Conservation (phyloP, 2,888 invertebrate genomes). For the Amphipyra berbera region DNA sequence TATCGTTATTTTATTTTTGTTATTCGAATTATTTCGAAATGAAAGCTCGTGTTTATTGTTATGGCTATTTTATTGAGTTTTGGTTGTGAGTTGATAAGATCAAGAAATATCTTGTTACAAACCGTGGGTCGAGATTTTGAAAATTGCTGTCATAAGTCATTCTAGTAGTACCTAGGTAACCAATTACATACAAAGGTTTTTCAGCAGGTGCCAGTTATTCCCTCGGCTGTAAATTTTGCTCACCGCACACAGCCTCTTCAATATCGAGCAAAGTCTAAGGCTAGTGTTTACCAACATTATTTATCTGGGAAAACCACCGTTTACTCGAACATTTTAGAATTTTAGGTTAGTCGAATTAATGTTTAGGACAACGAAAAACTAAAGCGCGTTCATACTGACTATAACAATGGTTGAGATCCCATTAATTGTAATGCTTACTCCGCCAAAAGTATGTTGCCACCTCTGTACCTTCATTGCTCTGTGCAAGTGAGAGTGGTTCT, state of each 20-base stretch:
- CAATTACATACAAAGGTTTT: too few species aligned
- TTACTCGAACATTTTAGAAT: too few species aligned
- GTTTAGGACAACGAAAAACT: too few species aligned
- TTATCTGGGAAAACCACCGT: too few species aligned
- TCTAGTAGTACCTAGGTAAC: background rate
- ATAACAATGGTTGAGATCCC: too few species aligned
- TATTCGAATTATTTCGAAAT: conserved; percentile 22
- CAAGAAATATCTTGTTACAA: background rate
- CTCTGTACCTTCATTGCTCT: conserved; percentile 54
- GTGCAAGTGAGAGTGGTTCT: conserved; percentile 71
- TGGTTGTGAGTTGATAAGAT: conserved; percentile 13
- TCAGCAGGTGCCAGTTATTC: too few species aligned
- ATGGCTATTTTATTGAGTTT: conserved; percentile 40
- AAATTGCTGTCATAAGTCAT: background rate
- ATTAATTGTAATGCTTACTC: background rate
- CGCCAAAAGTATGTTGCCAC: background rate
- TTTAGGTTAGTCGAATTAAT: too few species aligned
- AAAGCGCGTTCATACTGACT: too few species aligned
- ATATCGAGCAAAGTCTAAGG: too few species aligned
- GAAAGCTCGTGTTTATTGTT: conserved; percentile 33
- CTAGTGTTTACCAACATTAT: too few species aligned
- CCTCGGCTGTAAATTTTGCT: too few species aligned
- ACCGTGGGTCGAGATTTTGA: background rate
- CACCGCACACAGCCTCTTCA: too few species aligned
- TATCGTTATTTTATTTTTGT: conserved; percentile 1